Conservation (phyloP, 2,113 vertebrate species). For the Plestiodon gilberti region DNA sequence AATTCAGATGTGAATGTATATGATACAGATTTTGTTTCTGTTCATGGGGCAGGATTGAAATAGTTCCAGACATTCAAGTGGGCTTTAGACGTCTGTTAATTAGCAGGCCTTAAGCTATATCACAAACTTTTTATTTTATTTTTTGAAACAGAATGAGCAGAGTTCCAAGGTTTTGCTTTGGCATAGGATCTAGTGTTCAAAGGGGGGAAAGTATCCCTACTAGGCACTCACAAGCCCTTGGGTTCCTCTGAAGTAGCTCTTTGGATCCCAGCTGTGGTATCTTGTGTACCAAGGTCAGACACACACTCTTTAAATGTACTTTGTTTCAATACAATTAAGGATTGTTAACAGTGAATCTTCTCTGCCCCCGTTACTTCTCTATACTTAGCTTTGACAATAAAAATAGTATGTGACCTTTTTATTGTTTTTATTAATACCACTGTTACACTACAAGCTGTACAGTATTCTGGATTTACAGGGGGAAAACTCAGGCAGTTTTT, state of each 20-base stretch:
- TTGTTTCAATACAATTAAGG: neutral
- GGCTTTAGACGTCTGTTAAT: neutral
- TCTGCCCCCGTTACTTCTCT: neutral
- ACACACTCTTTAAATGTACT: neutral
- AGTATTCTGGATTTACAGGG: neutral
- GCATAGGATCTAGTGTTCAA: neutral
- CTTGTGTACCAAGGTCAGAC: neutral
- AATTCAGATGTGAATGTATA: neutral
- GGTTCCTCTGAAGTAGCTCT: neutral
- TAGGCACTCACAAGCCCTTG: neutral
- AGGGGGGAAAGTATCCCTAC: no score
- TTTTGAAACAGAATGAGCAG: neutral
- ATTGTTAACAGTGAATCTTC: neutral
- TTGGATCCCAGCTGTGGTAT: neutral
- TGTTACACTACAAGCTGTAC: neutral
- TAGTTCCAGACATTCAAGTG: neutral
- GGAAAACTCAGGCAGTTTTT: neutral
- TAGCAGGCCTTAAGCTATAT: neutral
- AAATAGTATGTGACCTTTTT: neutral
- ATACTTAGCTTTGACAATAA: neutral
- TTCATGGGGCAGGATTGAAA: neutral
- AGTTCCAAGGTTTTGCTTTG: neutral
- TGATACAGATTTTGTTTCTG: neutral
- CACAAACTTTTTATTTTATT: neutral
- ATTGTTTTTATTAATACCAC: neutral